These are phyloP conservation scores for Gorsachius goisagi DNA, from an alignment of 2,113 vertebrate genomes.

Conservation along the genomic window DNA sequence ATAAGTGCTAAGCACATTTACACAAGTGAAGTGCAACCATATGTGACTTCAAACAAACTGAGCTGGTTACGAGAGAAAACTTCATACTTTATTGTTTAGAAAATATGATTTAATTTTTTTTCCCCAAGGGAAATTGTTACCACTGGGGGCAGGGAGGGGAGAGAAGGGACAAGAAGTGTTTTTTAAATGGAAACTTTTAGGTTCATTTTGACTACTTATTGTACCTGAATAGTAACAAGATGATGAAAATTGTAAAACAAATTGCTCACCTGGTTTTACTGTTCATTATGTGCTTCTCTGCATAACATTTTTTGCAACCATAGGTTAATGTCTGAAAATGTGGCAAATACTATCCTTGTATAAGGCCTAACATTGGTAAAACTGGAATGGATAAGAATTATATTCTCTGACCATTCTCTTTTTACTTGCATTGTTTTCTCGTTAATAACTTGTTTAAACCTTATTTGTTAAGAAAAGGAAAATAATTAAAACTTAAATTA, in stretches of 20 bases:
- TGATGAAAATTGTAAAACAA: neutral
- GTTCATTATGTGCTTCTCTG: neutral
- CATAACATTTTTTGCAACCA: neutral
- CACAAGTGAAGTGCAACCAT: neutral
- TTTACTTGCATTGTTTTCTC: neutral
- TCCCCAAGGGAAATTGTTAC: neutral
- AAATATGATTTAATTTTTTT: neutral
- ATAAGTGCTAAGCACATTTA: neutral
- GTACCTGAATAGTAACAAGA: neutral
- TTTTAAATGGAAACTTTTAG: neutral
- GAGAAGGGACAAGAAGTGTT: neutral
- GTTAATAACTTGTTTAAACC: neutral
- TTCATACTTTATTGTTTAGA: neutral
- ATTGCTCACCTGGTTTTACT: neutral
- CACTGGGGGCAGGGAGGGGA: neutral
- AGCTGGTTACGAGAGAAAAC: neutral
- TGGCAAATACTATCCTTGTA: neutral
- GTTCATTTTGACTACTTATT: neutral
- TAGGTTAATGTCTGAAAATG: neutral
- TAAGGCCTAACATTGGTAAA: neutral
- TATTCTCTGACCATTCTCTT: neutral
- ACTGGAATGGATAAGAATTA: neutral
- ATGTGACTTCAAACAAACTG: constrained; percentile 40
- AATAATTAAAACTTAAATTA: neutral
- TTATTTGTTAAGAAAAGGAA: neutral